Evolutionary conservation across 2,113 vertebrate genomes (phyloP).

Genomic region (Leptosomus discolor): DNA sequence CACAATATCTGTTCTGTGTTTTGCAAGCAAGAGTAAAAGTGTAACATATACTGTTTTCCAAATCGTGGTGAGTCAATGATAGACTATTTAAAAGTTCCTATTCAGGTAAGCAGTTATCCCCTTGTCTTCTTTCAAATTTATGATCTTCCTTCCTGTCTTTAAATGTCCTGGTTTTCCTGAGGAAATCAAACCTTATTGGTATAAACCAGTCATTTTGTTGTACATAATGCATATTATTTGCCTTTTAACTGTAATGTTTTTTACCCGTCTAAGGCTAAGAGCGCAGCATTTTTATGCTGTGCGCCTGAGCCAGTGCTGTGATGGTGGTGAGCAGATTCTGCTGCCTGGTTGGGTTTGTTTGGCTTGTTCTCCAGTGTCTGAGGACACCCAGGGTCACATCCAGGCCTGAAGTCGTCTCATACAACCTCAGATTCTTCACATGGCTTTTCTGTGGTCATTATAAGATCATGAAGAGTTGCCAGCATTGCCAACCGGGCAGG

Average conservation of each 20-base stretch:
- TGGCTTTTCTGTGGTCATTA: not conserved
- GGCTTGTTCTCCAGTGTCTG: not conserved
- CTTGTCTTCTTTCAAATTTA: slow-evolving; percentile 15
- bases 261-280: not conserved
- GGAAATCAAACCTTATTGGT: slow-evolving; percentile 36
- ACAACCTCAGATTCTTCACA: not conserved
- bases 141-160: slow-evolving; percentile 37
- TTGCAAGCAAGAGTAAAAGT: not conserved
- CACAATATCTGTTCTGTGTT: not conserved
- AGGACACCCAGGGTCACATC: not conserved
- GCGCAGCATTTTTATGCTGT: not conserved
- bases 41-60: not conserved
- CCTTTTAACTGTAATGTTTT: not conserved
- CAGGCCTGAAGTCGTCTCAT: not conserved
- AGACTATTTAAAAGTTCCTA: slow-evolving; percentile 24
- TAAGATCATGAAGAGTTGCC: not conserved
- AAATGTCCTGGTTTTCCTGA: slow-evolving; percentile 29
- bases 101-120: slow-evolving; percentile 14
- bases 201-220: not conserved
- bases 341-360: not conserved
- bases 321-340: not conserved
- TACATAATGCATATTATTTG: not conserved
- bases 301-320: not conserved
- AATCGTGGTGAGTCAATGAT: not conserved
- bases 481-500: not conserved